Percentiles rank a stretch among this genome's conserved stretches.
These are phyloP conservation scores for Brachyptera putata DNA, from an alignment of 2,888 invertebrate species.

Conservation along the genomic window DNA sequence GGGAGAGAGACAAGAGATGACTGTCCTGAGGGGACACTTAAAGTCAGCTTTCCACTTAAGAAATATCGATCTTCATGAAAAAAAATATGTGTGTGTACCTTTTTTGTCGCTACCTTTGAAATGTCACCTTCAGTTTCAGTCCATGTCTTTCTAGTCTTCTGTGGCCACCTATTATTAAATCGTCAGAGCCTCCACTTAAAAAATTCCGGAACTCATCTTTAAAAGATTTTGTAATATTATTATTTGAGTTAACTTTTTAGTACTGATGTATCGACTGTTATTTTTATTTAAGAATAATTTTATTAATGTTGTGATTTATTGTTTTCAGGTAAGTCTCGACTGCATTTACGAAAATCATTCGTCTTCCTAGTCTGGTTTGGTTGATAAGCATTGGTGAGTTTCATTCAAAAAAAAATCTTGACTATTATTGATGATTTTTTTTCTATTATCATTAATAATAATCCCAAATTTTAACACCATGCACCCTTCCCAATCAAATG, in stretches of 20 bases:
- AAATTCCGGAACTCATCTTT: neutral
- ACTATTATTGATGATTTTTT: slow-evolving; percentile 1
- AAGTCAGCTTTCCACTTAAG: slow-evolving; percentile 19
- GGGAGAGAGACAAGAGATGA: slow-evolving; percentile 10
- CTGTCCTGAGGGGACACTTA: slow-evolving; percentile 28
- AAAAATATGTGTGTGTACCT: too few species aligned
- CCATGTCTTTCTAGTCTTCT: neutral
- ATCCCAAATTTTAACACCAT: neutral
- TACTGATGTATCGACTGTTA: too few species aligned
- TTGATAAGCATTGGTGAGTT: neutral
- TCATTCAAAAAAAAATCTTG: neutral
- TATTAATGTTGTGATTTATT: too few species aligned
- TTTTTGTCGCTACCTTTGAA: slow-evolving; percentile 19
- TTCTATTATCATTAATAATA: too few species aligned
- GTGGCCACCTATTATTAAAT: neutral
- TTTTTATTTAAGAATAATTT: too few species aligned
- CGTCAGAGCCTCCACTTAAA: too few species aligned
- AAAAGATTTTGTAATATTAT: too few species aligned
- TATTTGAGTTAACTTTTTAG: too few species aligned
- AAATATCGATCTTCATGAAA: slow-evolving; percentile 16
- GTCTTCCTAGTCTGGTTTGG: neutral
- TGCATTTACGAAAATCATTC: neutral
- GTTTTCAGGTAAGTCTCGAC: slow-evolving; percentile 7
- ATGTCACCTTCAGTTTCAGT: slow-evolving; percentile 12
- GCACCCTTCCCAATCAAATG: neutral